phyloP scores from a whole-genome alignment of 2,113 vertebrate genomes.

The Meriones unguiculatus region DNA sequence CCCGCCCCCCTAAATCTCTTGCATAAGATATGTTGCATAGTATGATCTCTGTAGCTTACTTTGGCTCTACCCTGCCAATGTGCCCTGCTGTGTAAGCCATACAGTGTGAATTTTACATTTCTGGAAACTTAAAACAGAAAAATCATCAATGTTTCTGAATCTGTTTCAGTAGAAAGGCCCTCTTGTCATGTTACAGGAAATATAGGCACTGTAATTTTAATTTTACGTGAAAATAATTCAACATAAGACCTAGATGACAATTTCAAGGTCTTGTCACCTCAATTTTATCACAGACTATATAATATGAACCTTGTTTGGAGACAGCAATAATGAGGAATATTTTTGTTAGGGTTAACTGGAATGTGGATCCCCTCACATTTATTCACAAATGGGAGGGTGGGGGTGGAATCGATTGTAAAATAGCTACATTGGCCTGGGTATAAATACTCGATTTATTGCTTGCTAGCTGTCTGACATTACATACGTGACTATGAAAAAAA shows the following conservation, averaged over 20 bases:
- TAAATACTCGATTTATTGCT: background rate
- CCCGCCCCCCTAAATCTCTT: background rate
- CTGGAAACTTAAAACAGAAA: slow-evolving; percentile 1
- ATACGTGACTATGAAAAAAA: background rate
- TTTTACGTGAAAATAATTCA: slow-evolving; percentile 9
- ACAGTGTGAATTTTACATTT: background rate
- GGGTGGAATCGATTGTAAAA: background rate
- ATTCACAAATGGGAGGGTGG: background rate
- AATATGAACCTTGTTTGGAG: background rate
- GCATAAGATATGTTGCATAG: background rate
- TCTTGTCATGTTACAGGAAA: background rate
- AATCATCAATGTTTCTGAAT: background rate
- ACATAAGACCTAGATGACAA: background rate
- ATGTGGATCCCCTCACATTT: background rate
- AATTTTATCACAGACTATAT: background rate
- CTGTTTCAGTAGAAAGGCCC: slow-evolving; percentile 30
- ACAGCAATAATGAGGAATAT: background rate
- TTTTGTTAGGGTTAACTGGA: background rate
- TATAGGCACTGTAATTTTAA: background rate
- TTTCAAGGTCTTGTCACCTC: background rate
- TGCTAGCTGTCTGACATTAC: background rate
- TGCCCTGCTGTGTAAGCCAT: background rate
- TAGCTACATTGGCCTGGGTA: background rate
- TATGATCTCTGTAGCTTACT: background rate
- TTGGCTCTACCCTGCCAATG: background rate